These are phyloP conservation scores for Maniola hyperantus DNA, from an alignment of 2,888 invertebrate genomes.

Conservation along the genomic window DNA sequence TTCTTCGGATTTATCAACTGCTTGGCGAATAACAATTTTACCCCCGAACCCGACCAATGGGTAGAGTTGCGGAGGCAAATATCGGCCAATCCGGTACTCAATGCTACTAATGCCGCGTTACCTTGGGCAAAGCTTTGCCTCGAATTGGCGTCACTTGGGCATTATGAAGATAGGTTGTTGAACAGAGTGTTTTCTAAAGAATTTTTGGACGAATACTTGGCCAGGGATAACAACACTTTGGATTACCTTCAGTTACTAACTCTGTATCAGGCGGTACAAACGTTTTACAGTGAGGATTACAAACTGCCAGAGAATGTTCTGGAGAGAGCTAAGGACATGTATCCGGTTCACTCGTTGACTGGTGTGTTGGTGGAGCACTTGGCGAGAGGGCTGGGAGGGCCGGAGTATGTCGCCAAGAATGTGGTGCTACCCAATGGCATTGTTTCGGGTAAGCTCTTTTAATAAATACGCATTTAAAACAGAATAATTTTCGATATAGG, in stretches of 20 bases:
- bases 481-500: too few relatives aligned
- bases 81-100: constrained; percentile 62
- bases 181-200: constrained; percentile 75
- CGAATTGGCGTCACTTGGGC: constrained; percentile 82
- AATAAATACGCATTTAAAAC: background rate
- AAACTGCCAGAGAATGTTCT: constrained; percentile 66
- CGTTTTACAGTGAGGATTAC: constrained; percentile 67
- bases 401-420: constrained; percentile 77
- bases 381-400: constrained; percentile 81
- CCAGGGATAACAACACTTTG: constrained; percentile 60
- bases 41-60: constrained; percentile 79
- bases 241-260: constrained; percentile 77
- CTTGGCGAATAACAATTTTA: constrained; percentile 83
- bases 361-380: constrained; percentile 74
- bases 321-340: constrained; percentile 56
- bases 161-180: constrained; percentile 81
- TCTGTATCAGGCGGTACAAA: constrained; percentile 80
- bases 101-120: constrained; percentile 61
- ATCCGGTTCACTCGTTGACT: constrained; percentile 56
- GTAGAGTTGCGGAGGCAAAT: constrained; percentile 68
- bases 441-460: constrained; percentile 70
- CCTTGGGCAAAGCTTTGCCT: constrained; percentile 81
- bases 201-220: constrained; percentile 67
- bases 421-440: constrained; percentile 80
- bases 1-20: constrained; percentile 79